Percentiles rank a stretch among this genome's conserved stretches.
These are phyloP conservation scores for Parnassius apollo DNA, from an alignment of 2,888 invertebrate genomes.

Conservation along the genomic window DNA sequence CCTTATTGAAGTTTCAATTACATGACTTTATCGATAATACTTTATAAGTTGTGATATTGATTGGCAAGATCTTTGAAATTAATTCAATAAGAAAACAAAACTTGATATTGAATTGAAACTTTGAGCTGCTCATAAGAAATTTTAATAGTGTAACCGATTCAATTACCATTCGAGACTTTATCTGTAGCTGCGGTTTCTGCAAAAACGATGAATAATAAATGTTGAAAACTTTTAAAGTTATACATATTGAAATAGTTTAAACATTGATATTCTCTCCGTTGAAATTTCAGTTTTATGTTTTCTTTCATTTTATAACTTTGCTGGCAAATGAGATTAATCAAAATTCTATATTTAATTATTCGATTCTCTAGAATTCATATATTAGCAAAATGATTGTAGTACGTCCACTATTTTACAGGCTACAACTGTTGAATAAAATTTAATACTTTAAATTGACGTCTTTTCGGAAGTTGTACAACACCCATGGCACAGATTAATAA, in stretches of 20 bases:
- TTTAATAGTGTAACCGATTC: constrained; percentile 16
- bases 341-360: too few species aligned
- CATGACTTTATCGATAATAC: too few species aligned
- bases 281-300: not conserved
- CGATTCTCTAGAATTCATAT: too few species aligned
- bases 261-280: constrained; percentile 12
- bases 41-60: too few species aligned
- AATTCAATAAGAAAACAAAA: constrained; percentile 11
- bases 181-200: constrained; percentile 13
- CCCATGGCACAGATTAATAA: too few species aligned
- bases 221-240: constrained; percentile 20
- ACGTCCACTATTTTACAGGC: not conserved
- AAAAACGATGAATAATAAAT: constrained; percentile 17
- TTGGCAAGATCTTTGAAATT: not conserved
- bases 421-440: too few species aligned
- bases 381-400: not conserved
- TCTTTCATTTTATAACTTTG: too few species aligned
- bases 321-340: too few species aligned
- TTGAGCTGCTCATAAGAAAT: constrained; percentile 16
- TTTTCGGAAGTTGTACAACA: too few species aligned
- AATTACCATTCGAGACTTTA: constrained; percentile 14
- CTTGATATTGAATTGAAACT: constrained; percentile 8
- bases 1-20: too few species aligned
- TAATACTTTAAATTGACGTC: too few species aligned
- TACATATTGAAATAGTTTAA: constrained; percentile 14